Percentiles rank a stretch among this genome's conserved stretches.
Conservation (phyloP, 2,888 invertebrate species). For the Macaria notata region DNA sequence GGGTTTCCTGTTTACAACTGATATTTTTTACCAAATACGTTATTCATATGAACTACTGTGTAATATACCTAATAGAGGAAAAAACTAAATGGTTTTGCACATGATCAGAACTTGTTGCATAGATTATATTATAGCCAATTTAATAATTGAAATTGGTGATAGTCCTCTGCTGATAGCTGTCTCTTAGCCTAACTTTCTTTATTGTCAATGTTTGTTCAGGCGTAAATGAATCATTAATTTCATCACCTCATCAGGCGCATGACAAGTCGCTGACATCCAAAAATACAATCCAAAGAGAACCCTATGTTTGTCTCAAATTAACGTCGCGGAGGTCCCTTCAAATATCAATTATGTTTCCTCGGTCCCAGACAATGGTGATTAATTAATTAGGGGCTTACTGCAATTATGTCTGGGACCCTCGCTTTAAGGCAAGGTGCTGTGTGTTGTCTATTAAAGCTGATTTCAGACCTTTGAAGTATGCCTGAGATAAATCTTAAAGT, state of each 20-base stretch:
- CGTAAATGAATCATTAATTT: constrained; percentile 2
- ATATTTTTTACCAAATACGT: too few species aligned
- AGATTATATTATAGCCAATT: too few species aligned
- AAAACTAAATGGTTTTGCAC: too few species aligned
- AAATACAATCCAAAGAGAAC: constrained; percentile 3
- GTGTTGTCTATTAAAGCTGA: constrained; percentile 11
- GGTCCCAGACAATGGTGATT: constrained; percentile 70
- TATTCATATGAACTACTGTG: too few species aligned
- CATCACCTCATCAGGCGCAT: constrained; percentile 1
- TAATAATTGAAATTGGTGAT: too few species aligned
- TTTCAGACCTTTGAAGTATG: constrained; percentile 3
- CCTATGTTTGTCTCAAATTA: constrained; percentile 18
- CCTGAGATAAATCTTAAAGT: too few species aligned
- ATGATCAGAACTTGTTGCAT: too few species aligned
- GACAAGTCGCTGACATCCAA: constrained; percentile 13
- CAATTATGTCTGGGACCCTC: constrained; percentile 64
- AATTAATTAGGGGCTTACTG: constrained; percentile 76
- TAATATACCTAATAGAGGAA: too few species aligned
- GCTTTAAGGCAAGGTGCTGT: constrained; percentile 26
- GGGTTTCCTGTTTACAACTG: too few species aligned
- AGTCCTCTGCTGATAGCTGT: too few species aligned
- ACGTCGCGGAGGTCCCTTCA: constrained; percentile 66
- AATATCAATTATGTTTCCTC: constrained; percentile 75
- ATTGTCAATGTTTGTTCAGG: too few species aligned
- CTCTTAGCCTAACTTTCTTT: too few species aligned